Percentiles rank a stretch among this genome's conserved stretches.
Conservation (phyloP, 2,113 vertebrate species). For the Anolis sagrei region DNA sequence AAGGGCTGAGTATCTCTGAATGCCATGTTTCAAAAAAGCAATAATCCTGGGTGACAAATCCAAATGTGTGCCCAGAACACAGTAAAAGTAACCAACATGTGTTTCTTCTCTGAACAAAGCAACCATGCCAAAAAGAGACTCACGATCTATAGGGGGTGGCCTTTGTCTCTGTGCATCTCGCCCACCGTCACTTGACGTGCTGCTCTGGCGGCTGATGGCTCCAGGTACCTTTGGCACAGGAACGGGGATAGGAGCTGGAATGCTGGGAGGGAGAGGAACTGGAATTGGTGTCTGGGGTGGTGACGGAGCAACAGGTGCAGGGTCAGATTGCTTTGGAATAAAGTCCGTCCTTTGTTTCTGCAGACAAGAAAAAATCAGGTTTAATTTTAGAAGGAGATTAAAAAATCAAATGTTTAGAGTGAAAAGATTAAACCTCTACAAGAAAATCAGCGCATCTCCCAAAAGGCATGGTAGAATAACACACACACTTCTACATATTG, state of each 20-base stretch:
- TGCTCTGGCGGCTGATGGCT: conserved; percentile 80
- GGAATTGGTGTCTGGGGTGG: conserved; percentile 77
- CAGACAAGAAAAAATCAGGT: background rate
- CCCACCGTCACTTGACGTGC: conserved; percentile 81
- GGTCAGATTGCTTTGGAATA: conserved; percentile 62
- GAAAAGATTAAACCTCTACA: background rate
- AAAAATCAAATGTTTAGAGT: background rate
- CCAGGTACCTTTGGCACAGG: conserved; percentile 61
- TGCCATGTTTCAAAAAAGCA: background rate
- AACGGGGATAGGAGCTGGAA: conserved; percentile 72
- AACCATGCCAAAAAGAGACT: conserved; percentile 56
- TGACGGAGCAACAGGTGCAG: conserved; percentile 68
- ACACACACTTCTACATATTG: accelerated
- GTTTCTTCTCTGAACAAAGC: background rate
- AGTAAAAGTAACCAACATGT: too few species aligned
- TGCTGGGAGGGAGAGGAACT: conserved; percentile 63
- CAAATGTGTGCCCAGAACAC: background rate
- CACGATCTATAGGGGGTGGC: conserved; percentile 75
- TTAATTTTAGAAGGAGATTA: accelerated
- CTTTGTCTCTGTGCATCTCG: conserved; percentile 81
- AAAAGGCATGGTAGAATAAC: background rate
- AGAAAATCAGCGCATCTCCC: background rate
- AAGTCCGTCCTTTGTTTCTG: conserved; percentile 90
- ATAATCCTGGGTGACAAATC: background rate
- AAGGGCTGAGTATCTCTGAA: background rate